Conservation (phyloP, 92 coral and sea anemone species). For the Epizoanthus fatuus region DNA sequence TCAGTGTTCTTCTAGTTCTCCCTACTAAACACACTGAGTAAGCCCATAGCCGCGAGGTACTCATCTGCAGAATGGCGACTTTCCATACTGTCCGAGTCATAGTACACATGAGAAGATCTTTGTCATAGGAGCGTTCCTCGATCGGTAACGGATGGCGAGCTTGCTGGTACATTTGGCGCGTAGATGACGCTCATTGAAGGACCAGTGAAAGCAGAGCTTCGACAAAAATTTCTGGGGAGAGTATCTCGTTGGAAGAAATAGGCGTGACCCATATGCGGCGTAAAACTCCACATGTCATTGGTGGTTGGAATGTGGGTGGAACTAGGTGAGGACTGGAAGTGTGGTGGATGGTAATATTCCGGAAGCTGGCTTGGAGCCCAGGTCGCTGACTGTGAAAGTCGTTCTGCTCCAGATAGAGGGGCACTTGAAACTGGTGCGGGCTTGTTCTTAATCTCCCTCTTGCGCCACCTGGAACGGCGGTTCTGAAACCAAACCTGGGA, state of each 20-base stretch:
- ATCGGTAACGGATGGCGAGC: conserved; percentile 1
- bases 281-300: conserved; percentile 28
- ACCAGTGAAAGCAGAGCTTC: background rate
- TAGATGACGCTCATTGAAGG: background rate
- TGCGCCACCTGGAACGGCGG: too few relatives aligned
- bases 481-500: too few relatives aligned
- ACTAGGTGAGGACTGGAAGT: conserved; percentile 10
- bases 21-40: conserved; percentile 38
- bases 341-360: too few relatives aligned
- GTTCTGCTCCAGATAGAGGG: too few relatives aligned
- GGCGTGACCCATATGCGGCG: conserved; percentile 2
- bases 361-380: too few relatives aligned
- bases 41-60: conserved; percentile 60
- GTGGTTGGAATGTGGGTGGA: background rate
- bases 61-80: conserved; percentile 63
- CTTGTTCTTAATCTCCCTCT: too few relatives aligned
- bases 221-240: conserved; percentile 3
- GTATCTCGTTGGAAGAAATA: background rate
- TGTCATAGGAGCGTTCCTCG: too few relatives aligned
- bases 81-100: conserved; percentile 12
- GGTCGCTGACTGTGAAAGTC: too few relatives aligned
- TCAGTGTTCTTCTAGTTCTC: conserved; percentile 42
- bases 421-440: too few relatives aligned
- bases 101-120: too few relatives aligned
- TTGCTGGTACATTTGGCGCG: background rate